Evolutionary conservation across 2,888 invertebrate species (phyloP), one percentile per base, ranked within the genome.

Genomic region (Ectobius pallidus): DNA sequence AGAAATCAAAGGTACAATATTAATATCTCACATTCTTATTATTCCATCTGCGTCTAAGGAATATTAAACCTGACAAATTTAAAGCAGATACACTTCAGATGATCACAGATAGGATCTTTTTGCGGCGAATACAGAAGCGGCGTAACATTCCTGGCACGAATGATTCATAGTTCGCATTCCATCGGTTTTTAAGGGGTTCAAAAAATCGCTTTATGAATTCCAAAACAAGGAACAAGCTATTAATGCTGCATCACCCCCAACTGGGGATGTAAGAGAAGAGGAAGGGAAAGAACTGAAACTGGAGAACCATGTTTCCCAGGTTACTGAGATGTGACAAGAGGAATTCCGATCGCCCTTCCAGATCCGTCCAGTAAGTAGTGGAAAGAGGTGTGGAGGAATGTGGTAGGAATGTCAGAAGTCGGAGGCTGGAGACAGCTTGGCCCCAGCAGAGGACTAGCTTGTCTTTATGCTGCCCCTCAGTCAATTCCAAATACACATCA

Each of bases 241-340:
- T 58, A 58, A 7, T 58, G 58, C 58, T 58, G 30, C 58, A 58
- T 58, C 58, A 58, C 58, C 58, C 58, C 58, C 58, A 55, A 55
- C 58, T 4, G 25, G 16, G 32, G 58, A 25, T 3, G 22, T 2
- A 30, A n/a, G 16, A 25, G 30, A n/a, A 32, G 16, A 16, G 30
- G 30, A 25, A 46, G 7, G n/a, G 7, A 46, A 4, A 58, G n/a
- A n/a, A 30, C 34, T 34, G 27, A 58, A 62, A 62, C 34, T 32
- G 18, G 65, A 65, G 65, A 16, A 6, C 27, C 7, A 61, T 58
- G 61, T 70, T 70, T 71, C 71, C 65, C 71, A 65, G 46, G 46
- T 65, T 65, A 44, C 65, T 65, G 71, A 34, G 71, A 61, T 69
- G 73, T 69, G 73, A 73, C 73, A 73, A 62, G 73, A 68, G 73